Base-by-base conservation (phyloP, 2,797 vertebrate genomes). In the Sebastolobus altivelis region DNA sequence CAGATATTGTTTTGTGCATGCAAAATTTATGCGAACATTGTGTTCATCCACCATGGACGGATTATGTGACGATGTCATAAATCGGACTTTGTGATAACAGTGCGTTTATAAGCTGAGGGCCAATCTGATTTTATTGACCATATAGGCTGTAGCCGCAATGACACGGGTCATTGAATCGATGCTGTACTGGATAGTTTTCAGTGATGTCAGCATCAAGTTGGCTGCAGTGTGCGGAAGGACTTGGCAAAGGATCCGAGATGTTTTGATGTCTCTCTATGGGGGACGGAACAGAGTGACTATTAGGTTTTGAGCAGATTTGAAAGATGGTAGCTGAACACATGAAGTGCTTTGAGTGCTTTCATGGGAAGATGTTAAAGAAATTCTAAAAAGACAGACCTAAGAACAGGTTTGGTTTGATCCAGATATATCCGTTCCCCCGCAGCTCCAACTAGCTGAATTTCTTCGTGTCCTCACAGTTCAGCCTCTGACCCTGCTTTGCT, bases 41-140 rank as follows among this genome's bases (percentile, higher is more conserved):
- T 90, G 77, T 63, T 86, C 82, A 76, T 77, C 83, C 65, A 62
- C 81, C 87, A 71, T 83, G 77, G 65, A 87, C 70, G 60, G 79
- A 85, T 89, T 80, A 89, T 84, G 74, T 59, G 87, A 89, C 67
- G 61, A 74, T 77, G 72, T 73, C 65, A 80, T 92, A 85, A 87
- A 92, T 88, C 80, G 76, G 65, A 86, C 78, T 85, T 71, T 72
- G 79, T 75, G 84, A 89, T 82, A 75, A 83, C 68, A 73, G 80
- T 79, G 75, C 56, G 0, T 82, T 79, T 78, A 60, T 80, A 89
- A 82, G 68, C 82, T 65, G 55, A 63, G 67, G 68, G 83, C 68
- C 85, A 76, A 68, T 91, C 75, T 70, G 61, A 81, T 88, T 92
- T 90, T 91, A 93, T 91, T 83, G 86, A 88, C 82, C 84, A 88